Conservation (phyloP, 2,888 invertebrate genomes). For the Argyresthia goedartella region DNA sequence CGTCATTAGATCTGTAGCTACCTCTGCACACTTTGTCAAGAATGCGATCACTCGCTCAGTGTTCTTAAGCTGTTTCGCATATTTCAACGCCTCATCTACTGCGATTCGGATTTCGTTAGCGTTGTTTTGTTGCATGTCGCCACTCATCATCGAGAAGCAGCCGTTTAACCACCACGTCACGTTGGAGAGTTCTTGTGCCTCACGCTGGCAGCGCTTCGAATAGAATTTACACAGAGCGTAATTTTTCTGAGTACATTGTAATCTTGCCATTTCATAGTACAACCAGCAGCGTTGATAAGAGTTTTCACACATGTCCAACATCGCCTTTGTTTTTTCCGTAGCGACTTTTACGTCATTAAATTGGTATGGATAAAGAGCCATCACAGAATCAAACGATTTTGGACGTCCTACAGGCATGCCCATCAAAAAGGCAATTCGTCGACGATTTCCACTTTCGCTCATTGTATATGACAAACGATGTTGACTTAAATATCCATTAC, state of each 20-base stretch:
- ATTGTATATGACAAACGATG: conserved; percentile 54
- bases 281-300: conserved; percentile 59
- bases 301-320: conserved; percentile 60
- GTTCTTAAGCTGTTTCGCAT: conserved; percentile 48
- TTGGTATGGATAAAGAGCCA: conserved; percentile 56
- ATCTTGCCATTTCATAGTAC: conserved; percentile 52
- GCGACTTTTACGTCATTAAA: conserved; percentile 51
- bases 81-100: conserved; percentile 55
- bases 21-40: conserved; percentile 45
- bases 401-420: conserved; percentile 52
- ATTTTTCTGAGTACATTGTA: conserved; percentile 52
- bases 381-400: conserved; percentile 57
- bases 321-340: conserved; percentile 35
- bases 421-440: conserved; percentile 59
- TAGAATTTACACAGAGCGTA: conserved; percentile 58
- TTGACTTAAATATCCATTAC: conserved; percentile 50
- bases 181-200: conserved; percentile 51
- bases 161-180: conserved; percentile 63
- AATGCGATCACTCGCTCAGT: conserved; percentile 53
- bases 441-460: conserved; percentile 54
- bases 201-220: conserved; percentile 53
- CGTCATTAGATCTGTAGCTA: conserved; percentile 39
- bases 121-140: conserved; percentile 62
- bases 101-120: conserved; percentile 53
- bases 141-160: conserved; percentile 52